These are phyloP conservation scores for Anoplolepis gracilipes DNA, from an alignment of 1,140 invertebrate genomes.

Conservation along the genomic window DNA sequence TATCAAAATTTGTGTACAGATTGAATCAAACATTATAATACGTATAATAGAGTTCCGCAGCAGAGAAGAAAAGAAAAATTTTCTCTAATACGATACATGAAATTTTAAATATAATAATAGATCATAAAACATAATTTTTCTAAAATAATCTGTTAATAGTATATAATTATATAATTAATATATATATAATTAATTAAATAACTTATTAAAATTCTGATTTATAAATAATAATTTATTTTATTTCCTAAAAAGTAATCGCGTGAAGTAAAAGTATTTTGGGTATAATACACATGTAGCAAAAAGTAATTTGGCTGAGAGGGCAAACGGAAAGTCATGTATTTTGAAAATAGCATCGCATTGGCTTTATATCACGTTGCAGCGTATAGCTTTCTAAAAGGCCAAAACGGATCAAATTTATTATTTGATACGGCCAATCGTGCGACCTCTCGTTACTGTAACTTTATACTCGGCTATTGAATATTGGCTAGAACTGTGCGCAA, in stretches of 20 bases:
- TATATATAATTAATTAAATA: too few relatives aligned
- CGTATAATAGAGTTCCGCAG: neutral
- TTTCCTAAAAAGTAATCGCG: neutral
- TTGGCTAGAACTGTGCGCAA: slow-evolving; percentile 15
- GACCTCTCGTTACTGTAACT: slow-evolving; percentile 42
- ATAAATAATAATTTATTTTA: too few relatives aligned
- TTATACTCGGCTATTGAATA: slow-evolving; percentile 35
- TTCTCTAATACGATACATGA: neutral
- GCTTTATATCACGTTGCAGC: neutral
- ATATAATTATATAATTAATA: too few relatives aligned
- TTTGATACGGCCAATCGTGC: slow-evolving; percentile 24
- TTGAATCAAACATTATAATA: neutral
- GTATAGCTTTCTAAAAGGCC: neutral
- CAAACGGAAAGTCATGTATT: neutral
- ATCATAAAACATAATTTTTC: neutral
- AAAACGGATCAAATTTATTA: slow-evolving; percentile 48
- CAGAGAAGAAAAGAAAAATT: neutral
- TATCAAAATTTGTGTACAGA: neutral
- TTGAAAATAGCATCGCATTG: slow-evolving; percentile 14
- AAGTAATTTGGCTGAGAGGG: neutral
- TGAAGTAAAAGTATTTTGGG: neutral
- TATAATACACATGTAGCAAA: neutral
- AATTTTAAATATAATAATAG: neutral
- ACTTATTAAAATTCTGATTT: too few relatives aligned
- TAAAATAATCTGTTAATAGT: too few relatives aligned